These are phyloP conservation scores for Cerastoderma edule DNA, from an alignment of 2,888 invertebrate genomes.

Conservation along the genomic window DNA sequence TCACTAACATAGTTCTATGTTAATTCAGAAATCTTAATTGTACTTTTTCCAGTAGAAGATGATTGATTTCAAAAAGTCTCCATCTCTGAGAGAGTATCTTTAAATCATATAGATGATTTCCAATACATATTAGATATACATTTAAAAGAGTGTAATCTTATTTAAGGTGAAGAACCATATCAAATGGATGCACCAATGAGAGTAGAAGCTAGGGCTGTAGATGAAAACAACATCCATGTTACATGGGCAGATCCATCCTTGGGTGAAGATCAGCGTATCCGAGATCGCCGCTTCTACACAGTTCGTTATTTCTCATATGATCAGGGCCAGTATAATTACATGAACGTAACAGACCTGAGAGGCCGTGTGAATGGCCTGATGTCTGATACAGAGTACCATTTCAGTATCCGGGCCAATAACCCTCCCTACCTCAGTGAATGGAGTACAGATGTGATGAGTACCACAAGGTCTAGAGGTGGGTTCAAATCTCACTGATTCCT, in stretches of 20 bases:
- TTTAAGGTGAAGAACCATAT: slow-evolving; percentile 53
- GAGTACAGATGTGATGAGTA: slow-evolving; percentile 41
- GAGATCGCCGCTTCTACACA: slow-evolving; percentile 56
- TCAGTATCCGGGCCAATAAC: slow-evolving; percentile 52
- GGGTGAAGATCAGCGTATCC: slow-evolving; percentile 46
- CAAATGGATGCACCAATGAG: slow-evolving; percentile 43
- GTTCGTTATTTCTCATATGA: slow-evolving; percentile 49
- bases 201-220: slow-evolving; percentile 25
- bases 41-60: too few relatives aligned
- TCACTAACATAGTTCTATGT: too few relatives aligned
- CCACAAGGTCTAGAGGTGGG: slow-evolving; percentile 34
- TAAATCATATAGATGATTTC: too few relatives aligned
- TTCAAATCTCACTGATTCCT: too few relatives aligned
- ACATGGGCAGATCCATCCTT: slow-evolving; percentile 51
- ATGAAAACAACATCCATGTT: slow-evolving; percentile 30
- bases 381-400: slow-evolving; percentile 47
- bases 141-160: too few relatives aligned
- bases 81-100: too few relatives aligned
- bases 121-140: too few relatives aligned
- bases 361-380: slow-evolving; percentile 31
- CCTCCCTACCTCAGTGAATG: slow-evolving; percentile 58
- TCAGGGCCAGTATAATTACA: slow-evolving; percentile 50
- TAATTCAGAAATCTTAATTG: too few relatives aligned
- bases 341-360: slow-evolving; percentile 50
- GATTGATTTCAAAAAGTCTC: too few relatives aligned